Evolutionary conservation across 2,888 invertebrate species (phyloP).

Genomic region (Bhutanitis thaidina): DNA sequence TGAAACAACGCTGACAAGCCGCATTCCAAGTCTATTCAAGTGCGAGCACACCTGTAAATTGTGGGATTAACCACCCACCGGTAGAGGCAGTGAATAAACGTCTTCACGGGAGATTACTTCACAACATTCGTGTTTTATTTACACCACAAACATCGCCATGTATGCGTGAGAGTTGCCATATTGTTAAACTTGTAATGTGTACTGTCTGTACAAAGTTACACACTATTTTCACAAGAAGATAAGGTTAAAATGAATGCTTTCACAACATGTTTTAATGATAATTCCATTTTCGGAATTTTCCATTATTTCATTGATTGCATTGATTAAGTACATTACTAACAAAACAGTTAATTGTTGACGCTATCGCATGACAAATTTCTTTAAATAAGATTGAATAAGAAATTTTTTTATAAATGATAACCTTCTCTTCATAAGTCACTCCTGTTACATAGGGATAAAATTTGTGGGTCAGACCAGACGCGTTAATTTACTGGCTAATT

Average conservation of each 20-base stretch:
- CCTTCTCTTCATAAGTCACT: too few species aligned
- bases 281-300: too few species aligned
- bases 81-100: slow-evolving; percentile 33
- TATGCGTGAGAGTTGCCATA: not conserved
- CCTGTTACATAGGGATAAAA: too few species aligned
- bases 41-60: slow-evolving; percentile 37
- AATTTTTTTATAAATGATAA: too few species aligned
- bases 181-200: not conserved
- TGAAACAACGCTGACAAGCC: slow-evolving; percentile 30
- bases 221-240: not conserved
- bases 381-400: too few species aligned
- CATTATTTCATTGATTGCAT: too few species aligned
- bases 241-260: not conserved
- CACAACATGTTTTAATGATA: too few species aligned
- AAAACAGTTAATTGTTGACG: too few species aligned
- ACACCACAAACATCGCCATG: slow-evolving; percentile 24
- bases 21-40: slow-evolving; percentile 34
- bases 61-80: slow-evolving; percentile 44
- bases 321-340: too few species aligned
- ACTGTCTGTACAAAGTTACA: not conserved
- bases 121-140: slow-evolving; percentile 26
- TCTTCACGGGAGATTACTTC: slow-evolving; percentile 22
- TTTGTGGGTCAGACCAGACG: too few species aligned
- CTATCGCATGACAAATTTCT: too few species aligned
- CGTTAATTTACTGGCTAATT: too few species aligned